A percentile compares a stretch with the other conserved stretches of the same genome.
Conservation (phyloP, 1,140 invertebrate species). For the Gonatopus flavifemur region DNA sequence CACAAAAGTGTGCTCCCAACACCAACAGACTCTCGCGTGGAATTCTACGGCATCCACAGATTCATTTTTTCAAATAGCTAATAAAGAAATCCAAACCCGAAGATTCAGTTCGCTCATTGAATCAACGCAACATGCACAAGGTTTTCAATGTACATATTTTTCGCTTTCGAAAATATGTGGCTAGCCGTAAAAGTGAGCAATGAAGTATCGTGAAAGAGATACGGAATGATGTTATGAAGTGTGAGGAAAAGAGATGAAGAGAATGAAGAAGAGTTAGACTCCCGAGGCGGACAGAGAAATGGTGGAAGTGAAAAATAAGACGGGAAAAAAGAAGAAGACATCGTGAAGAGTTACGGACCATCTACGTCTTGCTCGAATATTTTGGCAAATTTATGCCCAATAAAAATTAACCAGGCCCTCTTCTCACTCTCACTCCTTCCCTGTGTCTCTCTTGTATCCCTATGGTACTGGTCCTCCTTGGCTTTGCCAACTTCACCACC, state of each 20-base stretch:
- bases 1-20: too few relatives aligned
- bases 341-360: conserved; percentile 44
- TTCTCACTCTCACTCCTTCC: conserved; percentile 16
- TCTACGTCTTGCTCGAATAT: conserved; percentile 50
- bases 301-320: conserved; percentile 7
- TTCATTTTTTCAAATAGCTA: too few relatives aligned
- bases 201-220: too few relatives aligned
- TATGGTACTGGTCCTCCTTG: conserved; percentile 26
- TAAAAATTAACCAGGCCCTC: conserved; percentile 55
- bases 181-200: too few relatives aligned
- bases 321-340: conserved; percentile 12
- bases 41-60: too few relatives aligned
- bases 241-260: conserved; percentile 1
- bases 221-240: too few relatives aligned
- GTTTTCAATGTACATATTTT: too few relatives aligned
- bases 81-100: too few relatives aligned
- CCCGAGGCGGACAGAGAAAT: background rate
- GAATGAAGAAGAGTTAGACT: background rate
- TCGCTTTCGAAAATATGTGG: too few relatives aligned
- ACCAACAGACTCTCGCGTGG: too few relatives aligned
- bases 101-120: too few relatives aligned
- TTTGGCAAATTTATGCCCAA: conserved; percentile 55
- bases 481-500: conserved; percentile 15
- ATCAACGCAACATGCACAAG: too few relatives aligned
- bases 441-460: background rate